phyloP scores from a whole-genome alignment of 2,888 invertebrate genomes.

The Drosophila pseudotalamancana region DNA sequence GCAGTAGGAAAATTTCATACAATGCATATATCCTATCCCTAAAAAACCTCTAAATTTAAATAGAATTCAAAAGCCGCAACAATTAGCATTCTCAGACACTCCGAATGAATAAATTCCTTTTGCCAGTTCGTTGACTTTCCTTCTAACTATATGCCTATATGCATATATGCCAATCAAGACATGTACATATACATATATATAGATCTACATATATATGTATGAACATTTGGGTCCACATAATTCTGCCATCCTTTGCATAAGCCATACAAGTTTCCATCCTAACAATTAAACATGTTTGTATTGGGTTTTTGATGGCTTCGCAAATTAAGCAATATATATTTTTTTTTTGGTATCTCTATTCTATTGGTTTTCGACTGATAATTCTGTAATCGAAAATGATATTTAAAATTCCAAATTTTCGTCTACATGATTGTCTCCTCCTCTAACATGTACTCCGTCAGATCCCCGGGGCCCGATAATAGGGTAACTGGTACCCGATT shows the following conservation, averaged over 20 bases:
- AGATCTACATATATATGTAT: not conserved
- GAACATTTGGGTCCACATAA: no score
- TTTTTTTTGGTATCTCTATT: not conserved
- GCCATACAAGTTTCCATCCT: constrained; percentile 41
- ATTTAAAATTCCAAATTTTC: constrained; percentile 17
- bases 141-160: not conserved
- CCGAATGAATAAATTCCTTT: constrained; percentile 38
- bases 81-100: constrained; percentile 39
- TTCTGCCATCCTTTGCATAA: constrained; percentile 10
- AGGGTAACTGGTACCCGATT: constrained; percentile 65
- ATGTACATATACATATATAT: not conserved
- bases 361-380: no score
- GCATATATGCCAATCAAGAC: not conserved
- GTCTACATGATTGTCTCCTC: constrained; percentile 67
- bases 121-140: constrained; percentile 37
- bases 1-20: not conserved
- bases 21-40: constrained; percentile 12
- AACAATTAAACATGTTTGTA: not conserved
- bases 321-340: not conserved
- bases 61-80: constrained; percentile 8
- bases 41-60: constrained; percentile 13
- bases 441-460: constrained; percentile 70
- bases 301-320: constrained; percentile 36
- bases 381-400: no score
- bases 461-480: constrained; percentile 60